A percentile compares a stretch with the other conserved stretches of the same genome.
These are phyloP conservation scores for Metridium senile DNA, from an alignment of 92 coral and sea anemone genomes.

Conservation along the genomic window DNA sequence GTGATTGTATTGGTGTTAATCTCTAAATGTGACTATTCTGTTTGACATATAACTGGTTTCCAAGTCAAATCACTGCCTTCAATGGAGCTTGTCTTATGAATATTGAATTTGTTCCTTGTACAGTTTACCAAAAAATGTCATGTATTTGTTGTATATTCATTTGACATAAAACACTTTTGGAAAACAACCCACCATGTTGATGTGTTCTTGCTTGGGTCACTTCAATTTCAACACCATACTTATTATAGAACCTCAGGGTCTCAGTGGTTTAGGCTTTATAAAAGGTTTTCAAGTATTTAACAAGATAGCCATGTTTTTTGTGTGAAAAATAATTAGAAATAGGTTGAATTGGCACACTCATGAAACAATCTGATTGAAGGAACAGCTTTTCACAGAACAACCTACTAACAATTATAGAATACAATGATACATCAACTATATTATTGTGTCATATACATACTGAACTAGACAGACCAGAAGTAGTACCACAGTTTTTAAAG, in stretches of 20 bases:
- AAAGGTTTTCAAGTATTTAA: too few species aligned
- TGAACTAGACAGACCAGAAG: too few species aligned
- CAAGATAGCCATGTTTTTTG: too few species aligned
- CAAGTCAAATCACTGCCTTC: slow-evolving; percentile 30
- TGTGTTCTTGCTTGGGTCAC: background rate
- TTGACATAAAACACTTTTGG: background rate
- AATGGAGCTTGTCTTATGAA: slow-evolving; percentile 26
- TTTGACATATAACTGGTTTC: slow-evolving; percentile 42
- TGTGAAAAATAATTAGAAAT: background rate
- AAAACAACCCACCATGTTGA: background rate
- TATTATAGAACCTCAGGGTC: too few species aligned
- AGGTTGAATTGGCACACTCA: background rate
- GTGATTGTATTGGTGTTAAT: slow-evolving; percentile 17
- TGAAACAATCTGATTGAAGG: background rate
- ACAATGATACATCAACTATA: too few species aligned
- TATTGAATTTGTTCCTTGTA: slow-evolving; percentile 16
- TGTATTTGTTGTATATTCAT: background rate
- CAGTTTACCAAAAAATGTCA: slow-evolving; percentile 7
- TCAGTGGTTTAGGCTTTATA: too few species aligned
- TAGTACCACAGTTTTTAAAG: too few species aligned
- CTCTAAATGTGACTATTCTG: slow-evolving; percentile 24
- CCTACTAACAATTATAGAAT: background rate
- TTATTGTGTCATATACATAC: too few species aligned
- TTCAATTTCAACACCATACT: too few species aligned
- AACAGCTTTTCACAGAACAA: background rate